These are phyloP conservation scores for Esperia sulphurella DNA, from an alignment of 2,888 invertebrate genomes.

Conservation along the genomic window DNA sequence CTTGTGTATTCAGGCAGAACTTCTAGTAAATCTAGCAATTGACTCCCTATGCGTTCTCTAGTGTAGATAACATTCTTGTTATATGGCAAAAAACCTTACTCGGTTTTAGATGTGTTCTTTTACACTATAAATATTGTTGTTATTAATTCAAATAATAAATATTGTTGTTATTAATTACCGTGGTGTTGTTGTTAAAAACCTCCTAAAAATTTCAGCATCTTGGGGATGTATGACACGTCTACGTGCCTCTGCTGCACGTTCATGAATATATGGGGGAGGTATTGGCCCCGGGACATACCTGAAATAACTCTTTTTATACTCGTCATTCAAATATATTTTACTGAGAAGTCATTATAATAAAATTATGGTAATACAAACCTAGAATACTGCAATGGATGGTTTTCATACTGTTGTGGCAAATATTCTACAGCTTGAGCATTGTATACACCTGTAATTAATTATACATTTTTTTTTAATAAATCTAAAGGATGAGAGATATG, in stretches of 20 bases:
- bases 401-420: slow-evolving; percentile 7
- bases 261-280: slow-evolving; percentile 28
- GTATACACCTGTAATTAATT: slow-evolving; percentile 32
- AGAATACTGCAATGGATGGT: neutral
- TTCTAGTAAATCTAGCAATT: neutral
- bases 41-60: neutral
- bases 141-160: too few relatives aligned
- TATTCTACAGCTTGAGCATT: slow-evolving; percentile 27
- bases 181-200: slow-evolving; percentile 27
- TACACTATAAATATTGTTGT: too few relatives aligned
- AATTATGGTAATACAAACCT: slow-evolving; percentile 13
- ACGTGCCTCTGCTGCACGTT: slow-evolving; percentile 31
- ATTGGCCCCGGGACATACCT: slow-evolving; percentile 30
- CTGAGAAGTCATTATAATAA: too few relatives aligned
- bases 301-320: slow-evolving; percentile 10
- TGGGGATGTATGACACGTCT: slow-evolving; percentile 52
- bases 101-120: too few relatives aligned
- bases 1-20: too few relatives aligned
- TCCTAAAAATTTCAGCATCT: slow-evolving; percentile 55
- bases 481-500: neutral
- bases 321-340: neutral
- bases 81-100: too few relatives aligned
- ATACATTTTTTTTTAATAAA: too few relatives aligned
- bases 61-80: neutral
- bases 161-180: slow-evolving; percentile 27